Evolutionary conservation across 2,888 invertebrate genomes (phyloP), one percentile per base, ranked within the genome.

Genomic region (Bellardia bayeri): DNA sequence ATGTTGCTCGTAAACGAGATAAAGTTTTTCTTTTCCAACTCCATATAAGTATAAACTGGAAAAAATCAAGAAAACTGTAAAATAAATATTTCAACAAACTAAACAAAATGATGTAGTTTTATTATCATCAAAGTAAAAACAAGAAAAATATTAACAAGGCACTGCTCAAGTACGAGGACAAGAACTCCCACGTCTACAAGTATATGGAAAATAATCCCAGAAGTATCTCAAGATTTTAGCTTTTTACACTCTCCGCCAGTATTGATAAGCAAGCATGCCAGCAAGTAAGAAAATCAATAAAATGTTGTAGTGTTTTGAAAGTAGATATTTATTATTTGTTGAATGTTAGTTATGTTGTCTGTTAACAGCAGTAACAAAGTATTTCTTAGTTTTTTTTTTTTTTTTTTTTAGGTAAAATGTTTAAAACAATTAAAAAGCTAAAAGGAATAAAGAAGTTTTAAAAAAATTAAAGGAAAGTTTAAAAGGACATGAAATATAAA

Each of bases 61-160:
- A 51, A 51, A n/a, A n/a, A 51, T 4, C 64, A 3, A 40, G n/a
- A 9, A 33, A 72, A 54, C 56, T 64, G 6, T 64, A 56, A 74
- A 66, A 71, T 56, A 74, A 82, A 81, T 66, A 66, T 66, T 74
- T 56, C 54, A 72, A 81, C 54, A 66, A 82, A 74, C 64, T 58
- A 56, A 72, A 64, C 16, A 54, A 72, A 63, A 56, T 72, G 6
- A 33, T 72, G 54, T 37, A 81, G 72, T 56, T 64, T 54, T 30
- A 51, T 51, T n/a, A 64, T 54, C 42, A 66, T 13, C 23, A 49
- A 58, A 51, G 40, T 64, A 33, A 56, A 74, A 42, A 74, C 45
- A 56, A 37, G 23, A 30, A 40, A 54, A n/a, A 82, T 64, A 30
- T 56, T 74, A 56, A 63, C 33, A 64, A 81, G 40, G n/a, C 40